A percentile compares a stretch with the other conserved stretches of the same genome.
These are phyloP conservation scores for Tupiocoris notatus DNA, from an alignment of 2,888 invertebrate species.

Conservation along the genomic window DNA sequence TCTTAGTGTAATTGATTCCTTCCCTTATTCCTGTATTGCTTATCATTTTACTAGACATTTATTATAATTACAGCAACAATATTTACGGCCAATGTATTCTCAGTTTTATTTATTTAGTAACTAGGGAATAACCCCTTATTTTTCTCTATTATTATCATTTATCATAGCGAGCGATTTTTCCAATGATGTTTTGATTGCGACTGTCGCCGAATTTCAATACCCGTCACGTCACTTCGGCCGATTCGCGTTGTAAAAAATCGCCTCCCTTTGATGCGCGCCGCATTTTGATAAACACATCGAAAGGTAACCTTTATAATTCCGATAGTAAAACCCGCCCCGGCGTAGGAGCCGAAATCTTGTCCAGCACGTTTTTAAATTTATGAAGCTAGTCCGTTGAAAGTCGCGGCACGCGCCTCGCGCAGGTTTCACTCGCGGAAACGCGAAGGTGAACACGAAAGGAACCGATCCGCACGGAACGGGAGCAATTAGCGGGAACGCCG, in stretches of 20 bases:
- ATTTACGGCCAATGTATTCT: too few relatives aligned
- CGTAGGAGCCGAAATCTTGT: background rate
- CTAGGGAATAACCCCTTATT: too few relatives aligned
- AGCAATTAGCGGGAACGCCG: constrained; percentile 25
- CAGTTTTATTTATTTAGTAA: too few relatives aligned
- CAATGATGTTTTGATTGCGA: too few relatives aligned
- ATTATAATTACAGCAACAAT: too few relatives aligned
- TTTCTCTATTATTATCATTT: too few relatives aligned
- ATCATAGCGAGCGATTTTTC: too few relatives aligned
- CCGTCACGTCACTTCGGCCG: too few relatives aligned
- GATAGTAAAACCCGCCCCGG: background rate
- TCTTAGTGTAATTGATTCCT: too few relatives aligned
- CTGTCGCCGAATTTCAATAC: too few relatives aligned
- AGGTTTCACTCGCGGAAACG: background rate
- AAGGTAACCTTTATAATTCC: background rate
- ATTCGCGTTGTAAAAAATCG: background rate
- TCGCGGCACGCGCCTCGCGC: background rate
- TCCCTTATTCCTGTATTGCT: too few relatives aligned
- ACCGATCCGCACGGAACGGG: background rate
- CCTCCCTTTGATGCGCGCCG: background rate
- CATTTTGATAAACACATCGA: background rate
- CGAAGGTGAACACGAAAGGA: background rate
- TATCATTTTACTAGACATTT: too few relatives aligned
- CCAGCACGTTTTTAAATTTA: background rate
- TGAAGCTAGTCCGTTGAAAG: background rate